Evolutionary conservation across 1,140 invertebrate species (phyloP), one percentile per base, ranked within the genome.

Genomic region (Zaprionus davidi): DNA sequence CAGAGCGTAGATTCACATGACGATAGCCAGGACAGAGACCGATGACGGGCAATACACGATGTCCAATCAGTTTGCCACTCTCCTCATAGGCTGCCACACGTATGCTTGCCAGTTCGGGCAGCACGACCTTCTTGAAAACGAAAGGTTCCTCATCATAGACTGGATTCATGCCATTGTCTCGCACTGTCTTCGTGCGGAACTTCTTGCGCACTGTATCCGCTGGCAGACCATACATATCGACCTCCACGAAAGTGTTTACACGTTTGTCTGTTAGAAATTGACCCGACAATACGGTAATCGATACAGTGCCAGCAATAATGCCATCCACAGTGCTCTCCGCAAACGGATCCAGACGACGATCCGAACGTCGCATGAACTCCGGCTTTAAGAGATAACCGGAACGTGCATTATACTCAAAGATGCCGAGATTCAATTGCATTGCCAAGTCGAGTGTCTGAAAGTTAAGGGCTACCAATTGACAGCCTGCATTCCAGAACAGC

Each of bases 401-500:
- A n/a, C 98, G 96, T 36, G 96, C 95, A 93, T 99, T 99, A 92
- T 99, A 99, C 92, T 99, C 99, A 93, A 99, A 99, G 81, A 99
- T 98, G 49, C 99, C 99, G 77, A 99, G 94, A 94, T 99, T 99
- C 6, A 99, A 94, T 93, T 99, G 99, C 99, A 99, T 99, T 20
- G 98, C 97, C 59, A 99, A 93, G 93, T 99, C 98, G 44, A 99
- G 94, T 1, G 99, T 99, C 94, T 99, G 99, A 93, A 98, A 99
- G 94, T 99, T 99, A 0, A 99, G 94, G 1, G 99, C 98, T 9
- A 99, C 99, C 92, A 99, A 94, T 92, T 99, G 99, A 93, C 99
- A 99, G 1, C 99, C 99, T 5, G 98, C 98, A 93, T 99, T 99
- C 99, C 99, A 99, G 93, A 99, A 99, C 44, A 99, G 97, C 93